These are phyloP conservation scores for Paracanthobrama guichenoti DNA, from an alignment of 2,113 vertebrate genomes.

Conservation along the genomic window DNA sequence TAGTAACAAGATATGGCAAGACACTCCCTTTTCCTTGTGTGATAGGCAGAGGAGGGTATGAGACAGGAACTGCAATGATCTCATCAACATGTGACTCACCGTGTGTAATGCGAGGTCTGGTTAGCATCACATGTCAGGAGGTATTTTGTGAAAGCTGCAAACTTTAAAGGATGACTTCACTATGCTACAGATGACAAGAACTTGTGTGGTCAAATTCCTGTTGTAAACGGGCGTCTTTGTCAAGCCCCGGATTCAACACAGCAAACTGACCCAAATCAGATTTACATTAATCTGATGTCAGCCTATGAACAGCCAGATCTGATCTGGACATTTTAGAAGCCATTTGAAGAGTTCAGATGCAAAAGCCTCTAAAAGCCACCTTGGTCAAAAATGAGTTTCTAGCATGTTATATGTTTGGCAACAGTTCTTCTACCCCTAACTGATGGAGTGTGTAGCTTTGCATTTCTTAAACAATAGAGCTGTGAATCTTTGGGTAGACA, in stretches of 20 bases:
- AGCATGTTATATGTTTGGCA: no score
- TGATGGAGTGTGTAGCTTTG: no score
- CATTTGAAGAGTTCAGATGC: no score
- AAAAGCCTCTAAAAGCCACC: no score
- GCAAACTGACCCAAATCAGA: background rate
- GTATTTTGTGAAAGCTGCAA: background rate
- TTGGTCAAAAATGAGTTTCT: no score
- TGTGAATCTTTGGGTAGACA: no score
- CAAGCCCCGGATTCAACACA: background rate
- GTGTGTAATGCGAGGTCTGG: slow-evolving; percentile 3
- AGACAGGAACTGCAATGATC: slow-evolving; percentile 30
- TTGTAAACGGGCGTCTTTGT: background rate
- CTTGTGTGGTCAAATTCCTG: slow-evolving; percentile 1
- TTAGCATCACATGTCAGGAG: slow-evolving; percentile 20
- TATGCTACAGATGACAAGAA: background rate
- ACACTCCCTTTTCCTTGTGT: background rate
- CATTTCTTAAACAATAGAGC: no score
- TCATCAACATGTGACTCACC: slow-evolving; percentile 29
- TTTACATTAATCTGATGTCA: background rate
- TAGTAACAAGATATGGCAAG: slow-evolving; percentile 8
- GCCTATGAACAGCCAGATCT: background rate
- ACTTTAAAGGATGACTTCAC: background rate
- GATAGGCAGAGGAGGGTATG: slow-evolving; percentile 32
- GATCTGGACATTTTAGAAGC: background rate
- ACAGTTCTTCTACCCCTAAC: no score